phyloP scores from a whole-genome alignment of 2,888 invertebrate genomes.

The Rhimphoctona megacephalus region DNA sequence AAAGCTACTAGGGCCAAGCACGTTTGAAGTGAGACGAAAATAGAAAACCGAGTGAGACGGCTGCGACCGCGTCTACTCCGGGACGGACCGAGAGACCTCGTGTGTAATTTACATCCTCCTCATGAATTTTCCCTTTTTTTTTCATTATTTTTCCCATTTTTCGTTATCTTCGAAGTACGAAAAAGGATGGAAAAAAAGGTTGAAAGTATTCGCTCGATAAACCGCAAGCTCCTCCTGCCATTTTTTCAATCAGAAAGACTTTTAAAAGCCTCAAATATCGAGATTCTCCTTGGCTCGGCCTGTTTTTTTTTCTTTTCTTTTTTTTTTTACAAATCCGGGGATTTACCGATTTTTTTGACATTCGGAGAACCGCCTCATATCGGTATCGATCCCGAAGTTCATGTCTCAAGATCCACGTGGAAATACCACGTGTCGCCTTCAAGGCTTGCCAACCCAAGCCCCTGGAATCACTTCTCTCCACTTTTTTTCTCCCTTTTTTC shows the following conservation, averaged over 20 bases:
- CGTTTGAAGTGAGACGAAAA: constrained; percentile 82
- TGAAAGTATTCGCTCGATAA: background rate
- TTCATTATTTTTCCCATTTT: background rate
- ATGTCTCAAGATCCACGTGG: constrained; percentile 41
- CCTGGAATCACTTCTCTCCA: constrained; percentile 34
- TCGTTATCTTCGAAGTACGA: background rate
- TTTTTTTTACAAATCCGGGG: background rate
- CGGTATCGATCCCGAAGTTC: constrained; percentile 50
- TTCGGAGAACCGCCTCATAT: background rate
- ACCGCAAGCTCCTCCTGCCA: background rate
- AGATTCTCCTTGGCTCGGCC: background rate
- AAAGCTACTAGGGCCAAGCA: constrained; percentile 75
- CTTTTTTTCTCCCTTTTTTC: background rate
- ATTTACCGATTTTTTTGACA: constrained; percentile 21
- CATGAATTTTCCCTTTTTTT: background rate
- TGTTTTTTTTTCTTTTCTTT: too few relatives aligned
- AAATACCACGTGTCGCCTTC: constrained; percentile 49
- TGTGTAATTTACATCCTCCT: constrained; percentile 53
- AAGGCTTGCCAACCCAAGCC: constrained; percentile 45
- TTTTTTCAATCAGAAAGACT: background rate
- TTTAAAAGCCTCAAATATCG: background rate
- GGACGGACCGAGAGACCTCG: constrained; percentile 35
- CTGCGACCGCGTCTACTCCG: constrained; percentile 40
- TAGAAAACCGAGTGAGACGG: constrained; percentile 75
- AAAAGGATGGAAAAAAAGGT: background rate